Percentiles rank a stretch among this genome's conserved stretches.
These are phyloP conservation scores for Drosophila greeni DNA, from an alignment of 2,888 invertebrate species.

Conservation along the genomic window DNA sequence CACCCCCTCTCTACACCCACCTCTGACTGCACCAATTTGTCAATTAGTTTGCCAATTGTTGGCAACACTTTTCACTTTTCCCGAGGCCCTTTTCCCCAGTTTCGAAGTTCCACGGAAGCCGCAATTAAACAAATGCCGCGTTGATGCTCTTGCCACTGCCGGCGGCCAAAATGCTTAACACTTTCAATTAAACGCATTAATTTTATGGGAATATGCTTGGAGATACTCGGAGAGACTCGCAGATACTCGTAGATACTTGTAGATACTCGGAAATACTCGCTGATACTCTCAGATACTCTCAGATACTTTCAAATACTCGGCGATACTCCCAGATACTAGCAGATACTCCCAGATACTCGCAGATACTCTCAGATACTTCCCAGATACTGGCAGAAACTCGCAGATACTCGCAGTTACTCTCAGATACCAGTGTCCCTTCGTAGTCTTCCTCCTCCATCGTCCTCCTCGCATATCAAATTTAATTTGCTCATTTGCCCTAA, in stretches of 20 bases:
- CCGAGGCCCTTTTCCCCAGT: neutral
- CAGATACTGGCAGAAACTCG: constrained; percentile 3
- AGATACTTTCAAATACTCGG: too few species aligned
- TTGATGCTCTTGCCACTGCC: constrained; percentile 27
- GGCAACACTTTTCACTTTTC: constrained; percentile 48
- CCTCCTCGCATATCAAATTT: constrained; percentile 68
- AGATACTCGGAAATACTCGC: constrained; percentile 2
- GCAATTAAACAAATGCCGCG: constrained; percentile 60
- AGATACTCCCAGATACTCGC: constrained; percentile 4
- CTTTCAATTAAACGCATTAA: constrained; percentile 74
- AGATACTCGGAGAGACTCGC: constrained; percentile 2
- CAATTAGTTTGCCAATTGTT: constrained; percentile 62
- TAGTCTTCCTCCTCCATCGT: neutral
- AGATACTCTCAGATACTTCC: neutral
- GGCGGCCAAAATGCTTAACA: constrained; percentile 64
- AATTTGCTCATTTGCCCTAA: constrained; percentile 75
- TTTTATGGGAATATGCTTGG: constrained; percentile 64
- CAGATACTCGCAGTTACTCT: too few species aligned
- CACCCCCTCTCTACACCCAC: neutral
- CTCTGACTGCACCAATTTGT: constrained; percentile 54
- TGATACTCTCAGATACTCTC: too few species aligned
- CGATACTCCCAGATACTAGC: constrained; percentile 2
- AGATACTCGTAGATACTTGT: constrained; percentile 17
- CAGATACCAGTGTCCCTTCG: constrained; percentile 7
- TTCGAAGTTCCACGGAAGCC: constrained; percentile 21